These are phyloP conservation scores for Subacronicta megacephala DNA, from an alignment of 2,888 invertebrate genomes.

Conservation along the genomic window DNA sequence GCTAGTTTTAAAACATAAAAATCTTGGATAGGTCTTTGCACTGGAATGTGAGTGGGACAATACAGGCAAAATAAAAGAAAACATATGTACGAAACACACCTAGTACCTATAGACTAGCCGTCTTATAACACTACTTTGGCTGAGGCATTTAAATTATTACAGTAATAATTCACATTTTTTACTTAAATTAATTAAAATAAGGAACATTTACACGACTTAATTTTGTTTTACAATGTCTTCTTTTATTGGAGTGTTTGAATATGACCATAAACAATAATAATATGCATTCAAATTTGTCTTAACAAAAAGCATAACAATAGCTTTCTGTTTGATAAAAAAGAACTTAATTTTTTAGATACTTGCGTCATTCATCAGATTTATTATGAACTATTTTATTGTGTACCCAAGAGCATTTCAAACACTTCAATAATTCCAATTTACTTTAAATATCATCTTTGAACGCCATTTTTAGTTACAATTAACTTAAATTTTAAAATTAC, in stretches of 20 bases:
- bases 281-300: background rate
- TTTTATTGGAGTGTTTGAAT: conserved; percentile 6
- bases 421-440: conserved; percentile 8
- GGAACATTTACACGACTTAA: conserved; percentile 45
- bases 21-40: too few species aligned
- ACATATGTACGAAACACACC: conserved; percentile 37
- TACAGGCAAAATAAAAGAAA: too few species aligned
- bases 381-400: too few species aligned
- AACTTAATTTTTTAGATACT: too few species aligned
- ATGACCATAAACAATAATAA: background rate
- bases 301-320: too few species aligned
- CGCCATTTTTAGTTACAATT: background rate
- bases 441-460: background rate
- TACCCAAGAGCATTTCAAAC: conserved; percentile 7
- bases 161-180: conserved; percentile 18
- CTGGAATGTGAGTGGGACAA: too few species aligned
- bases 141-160: conserved; percentile 26
- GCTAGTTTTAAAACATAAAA: too few species aligned
- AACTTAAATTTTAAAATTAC: background rate
- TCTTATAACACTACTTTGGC: conserved; percentile 46
- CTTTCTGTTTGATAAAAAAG: too few species aligned
- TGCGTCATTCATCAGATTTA: too few species aligned
- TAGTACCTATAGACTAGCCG: conserved; percentile 41
- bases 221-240: background rate
- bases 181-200: conserved; percentile 42